Conservation (phyloP, 35 echinoderm and acorn worm species). For the Lytechinus variegatus region DNA sequence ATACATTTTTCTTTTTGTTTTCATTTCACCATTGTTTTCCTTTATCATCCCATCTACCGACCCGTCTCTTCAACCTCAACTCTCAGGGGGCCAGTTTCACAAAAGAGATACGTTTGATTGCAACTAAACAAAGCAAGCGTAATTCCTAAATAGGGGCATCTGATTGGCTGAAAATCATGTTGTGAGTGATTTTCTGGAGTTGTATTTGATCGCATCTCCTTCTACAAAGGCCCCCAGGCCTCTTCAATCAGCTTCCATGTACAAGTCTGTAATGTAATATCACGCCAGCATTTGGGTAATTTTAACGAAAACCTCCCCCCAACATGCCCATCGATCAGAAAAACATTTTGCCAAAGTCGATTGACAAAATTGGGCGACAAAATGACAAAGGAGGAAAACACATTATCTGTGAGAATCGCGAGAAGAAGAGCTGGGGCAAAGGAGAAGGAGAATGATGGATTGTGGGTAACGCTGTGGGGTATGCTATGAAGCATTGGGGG, state of each 20-base stretch:
- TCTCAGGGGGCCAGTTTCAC: neutral
- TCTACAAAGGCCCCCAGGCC: neutral
- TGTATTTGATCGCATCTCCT: too few species aligned
- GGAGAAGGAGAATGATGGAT: neutral
- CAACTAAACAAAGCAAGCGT: too few species aligned
- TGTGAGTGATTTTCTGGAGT: too few species aligned
- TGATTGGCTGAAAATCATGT: too few species aligned
- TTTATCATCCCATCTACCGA: neutral
- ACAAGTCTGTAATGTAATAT: constrained; percentile 14
- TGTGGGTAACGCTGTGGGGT: neutral
- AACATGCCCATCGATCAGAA: constrained; percentile 17
- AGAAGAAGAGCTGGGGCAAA: neutral
- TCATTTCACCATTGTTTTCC: neutral
- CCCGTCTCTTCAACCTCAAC: neutral
- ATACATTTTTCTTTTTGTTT: neutral
- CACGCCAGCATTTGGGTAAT: constrained; percentile 9
- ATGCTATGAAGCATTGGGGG: neutral
- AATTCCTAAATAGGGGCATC: too few species aligned
- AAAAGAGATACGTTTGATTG: too few species aligned
- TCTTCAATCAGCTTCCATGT: neutral
- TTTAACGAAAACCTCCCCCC: neutral
- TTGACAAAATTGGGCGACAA: constrained; percentile 18
- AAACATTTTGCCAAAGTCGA: constrained; percentile 18
- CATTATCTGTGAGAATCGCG: neutral
- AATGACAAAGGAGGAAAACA: neutral